phyloP scores from a whole-genome alignment of 2,888 invertebrate species.

The Tachina fera region DNA sequence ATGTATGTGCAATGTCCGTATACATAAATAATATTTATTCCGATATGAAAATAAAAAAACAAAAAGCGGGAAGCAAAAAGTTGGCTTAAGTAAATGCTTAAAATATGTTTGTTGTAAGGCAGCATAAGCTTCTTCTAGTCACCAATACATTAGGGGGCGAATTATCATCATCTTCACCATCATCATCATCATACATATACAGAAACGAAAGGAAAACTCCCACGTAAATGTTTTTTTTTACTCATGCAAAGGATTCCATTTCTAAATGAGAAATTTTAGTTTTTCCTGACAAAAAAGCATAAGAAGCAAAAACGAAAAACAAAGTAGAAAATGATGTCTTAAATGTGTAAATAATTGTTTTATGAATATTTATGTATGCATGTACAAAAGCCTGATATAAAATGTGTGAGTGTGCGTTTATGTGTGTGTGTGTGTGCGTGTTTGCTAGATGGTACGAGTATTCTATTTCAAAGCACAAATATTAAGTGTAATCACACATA shows the following conservation, averaged over 20 bases:
- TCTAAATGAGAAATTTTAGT: constrained; percentile 21
- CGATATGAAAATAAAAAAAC: not conserved
- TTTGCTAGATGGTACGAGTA: not conserved
- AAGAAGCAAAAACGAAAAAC: not conserved
- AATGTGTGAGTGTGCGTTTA: not conserved
- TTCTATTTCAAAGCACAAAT: constrained; percentile 12
- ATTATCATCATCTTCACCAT: not conserved
- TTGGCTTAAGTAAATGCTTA: not conserved
- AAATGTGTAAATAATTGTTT: constrained; percentile 54
- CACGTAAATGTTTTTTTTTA: not conserved
- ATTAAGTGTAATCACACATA: constrained; percentile 25
- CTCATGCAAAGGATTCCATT: not conserved
- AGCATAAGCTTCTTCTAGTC: not conserved
- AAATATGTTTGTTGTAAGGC: not conserved
- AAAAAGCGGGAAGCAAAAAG: not conserved
- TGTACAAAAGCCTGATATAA: not conserved
- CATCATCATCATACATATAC: not conserved
- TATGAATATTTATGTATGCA: constrained; percentile 17
- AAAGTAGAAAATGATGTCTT: constrained; percentile 40
- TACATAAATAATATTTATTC: not conserved
- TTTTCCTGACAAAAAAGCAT: not conserved
- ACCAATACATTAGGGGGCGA: not conserved
- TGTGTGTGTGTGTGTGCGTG: not conserved
- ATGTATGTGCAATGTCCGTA: not conserved
- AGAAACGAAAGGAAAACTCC: not conserved